Base-by-base conservation (phyloP, 2,797 vertebrate species). In the Chiroxiphia lanceolata region DNA sequence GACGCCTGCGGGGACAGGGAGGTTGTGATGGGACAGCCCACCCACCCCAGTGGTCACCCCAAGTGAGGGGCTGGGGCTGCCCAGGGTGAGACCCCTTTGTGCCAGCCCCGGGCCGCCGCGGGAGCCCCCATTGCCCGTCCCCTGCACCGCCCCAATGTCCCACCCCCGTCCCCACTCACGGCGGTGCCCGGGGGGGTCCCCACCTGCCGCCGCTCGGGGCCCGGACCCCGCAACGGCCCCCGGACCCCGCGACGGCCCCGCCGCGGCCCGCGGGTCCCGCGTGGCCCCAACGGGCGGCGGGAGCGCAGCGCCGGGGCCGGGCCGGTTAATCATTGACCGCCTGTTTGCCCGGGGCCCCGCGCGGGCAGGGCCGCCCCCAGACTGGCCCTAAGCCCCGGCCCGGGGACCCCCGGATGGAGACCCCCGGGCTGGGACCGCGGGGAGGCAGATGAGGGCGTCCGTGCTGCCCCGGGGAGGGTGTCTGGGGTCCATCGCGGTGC, bases 61-160 rank as follows among this genome's bases (percentile, higher is more conserved):
- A 22, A 20, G 11, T 3, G 6, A 10, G 12, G 26, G 50, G 11
- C 31, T 13, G 33, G 15, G 19, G 54, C 54, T 13, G 38, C 33
- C 54, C 19, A 38, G 38, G 38, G 6, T 10, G 36, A 29, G 47
- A 17, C 20, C 31, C 16, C 40, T 22, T 14, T 29, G 42, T 34
- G 56, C 48, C 98, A 97, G 36, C 98, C 15, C 27, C 48, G 17
- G 18, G 26, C 57, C 27, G 50, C 33, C 33, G 42, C 42, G 44
- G 54, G 50, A 51, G 26, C 19, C 36, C 70, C 13, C 51, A 44
- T 2, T 98, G 98, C 26, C 98, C 98, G 20, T 40, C 42, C 26
- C 51, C 40, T 11, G 40, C 98, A 97, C 42, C 98, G 13, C 15
- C 54, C 33, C 38, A 4, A 40, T 10, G n/a, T 40, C 57, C 68